Base-by-base conservation (phyloP, 2,797 vertebrate genomes). In the Stomatorhinus walkeri region DNA sequence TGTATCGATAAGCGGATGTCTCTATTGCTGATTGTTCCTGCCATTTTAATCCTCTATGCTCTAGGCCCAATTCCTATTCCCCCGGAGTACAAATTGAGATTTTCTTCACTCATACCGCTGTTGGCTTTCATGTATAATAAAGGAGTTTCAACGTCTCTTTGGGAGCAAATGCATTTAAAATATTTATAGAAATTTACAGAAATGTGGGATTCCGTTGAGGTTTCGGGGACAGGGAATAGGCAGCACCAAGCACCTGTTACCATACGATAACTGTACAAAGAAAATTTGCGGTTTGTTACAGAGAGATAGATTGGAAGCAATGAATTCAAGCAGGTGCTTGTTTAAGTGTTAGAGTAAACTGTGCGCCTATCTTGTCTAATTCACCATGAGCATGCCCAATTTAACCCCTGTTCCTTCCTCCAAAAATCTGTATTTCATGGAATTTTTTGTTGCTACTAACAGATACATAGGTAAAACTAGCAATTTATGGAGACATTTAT, bases 161-260 rank as follows among this genome's bases (percentile, higher is more conserved):
- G 76, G 76, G 36, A 81, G 24, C 10, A 46, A 43, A 81, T 81
- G 19, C 40, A 46, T 81, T 81, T 81, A 1, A 81, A 43, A 46
- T 43, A 46, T 46, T 81, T 81, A 81, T 81, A 81, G 76, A 46
- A 81, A 81, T 81, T 22, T n/a, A 81, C 76, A 81, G 76, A 81
- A 81, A 46, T n/a, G 16, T 14, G 19, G 76, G 19, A 46, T 43
- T n/a, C 8, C 8, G 0, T n/a, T 7, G 2, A n/a, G 19, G 76
- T n/a, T 81, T 81, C 5, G 3, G 36, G 76, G 40, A 43, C 16
- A 4, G 16, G 19, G 19, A 43, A 4, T 22, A 81, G 8, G 40
- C 36, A 1, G 76, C 76, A n/a, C 36, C 40, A 81, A 19, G 19
- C 40, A 81, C 76, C 76, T 81, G 40, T 46, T 46, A 81, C 10